Conservation (phyloP, 2,888 invertebrate genomes). For the Drosophila anomalipes region DNA sequence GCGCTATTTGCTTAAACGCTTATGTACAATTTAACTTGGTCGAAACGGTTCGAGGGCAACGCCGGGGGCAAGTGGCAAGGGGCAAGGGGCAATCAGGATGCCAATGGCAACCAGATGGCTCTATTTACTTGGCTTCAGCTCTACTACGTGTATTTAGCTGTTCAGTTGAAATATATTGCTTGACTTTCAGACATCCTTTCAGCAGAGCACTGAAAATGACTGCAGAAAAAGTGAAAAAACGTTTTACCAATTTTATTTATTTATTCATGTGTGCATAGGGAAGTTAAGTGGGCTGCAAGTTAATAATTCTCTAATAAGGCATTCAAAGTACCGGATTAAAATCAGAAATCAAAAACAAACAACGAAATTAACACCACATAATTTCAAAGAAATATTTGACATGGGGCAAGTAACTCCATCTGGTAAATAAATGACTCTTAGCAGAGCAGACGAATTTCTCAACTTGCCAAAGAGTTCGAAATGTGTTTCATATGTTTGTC, state of each 20-base stretch:
- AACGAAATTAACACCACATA: not conserved
- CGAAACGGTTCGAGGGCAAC: constrained; percentile 5
- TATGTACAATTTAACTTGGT: constrained; percentile 56
- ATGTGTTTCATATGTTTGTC: not conserved
- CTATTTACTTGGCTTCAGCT: constrained; percentile 27
- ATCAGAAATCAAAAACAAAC: not conserved
- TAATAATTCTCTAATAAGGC: not conserved
- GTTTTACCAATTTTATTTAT: not conserved
- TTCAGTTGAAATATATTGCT: not conserved
- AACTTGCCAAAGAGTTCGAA: not conserved
- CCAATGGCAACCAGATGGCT: constrained; percentile 42
- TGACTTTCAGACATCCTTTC: not conserved
- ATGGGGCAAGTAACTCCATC: not conserved
- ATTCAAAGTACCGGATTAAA: not conserved
- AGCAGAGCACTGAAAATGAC: not conserved
- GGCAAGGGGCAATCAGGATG: constrained; percentile 15
- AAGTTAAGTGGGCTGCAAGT: not conserved
- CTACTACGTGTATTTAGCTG: not conserved
- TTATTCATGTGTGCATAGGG: not conserved
- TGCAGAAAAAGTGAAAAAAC: not conserved
- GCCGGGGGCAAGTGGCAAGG: constrained; percentile 1
- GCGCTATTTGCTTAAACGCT: constrained; percentile 61
- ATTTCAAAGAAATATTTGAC: not conserved
- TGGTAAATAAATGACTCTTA: not conserved
- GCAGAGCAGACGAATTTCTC: not conserved